These are phyloP conservation scores for Oscheius sp. DNA, from an alignment of 2,888 invertebrate genomes.

Conservation along the genomic window DNA sequence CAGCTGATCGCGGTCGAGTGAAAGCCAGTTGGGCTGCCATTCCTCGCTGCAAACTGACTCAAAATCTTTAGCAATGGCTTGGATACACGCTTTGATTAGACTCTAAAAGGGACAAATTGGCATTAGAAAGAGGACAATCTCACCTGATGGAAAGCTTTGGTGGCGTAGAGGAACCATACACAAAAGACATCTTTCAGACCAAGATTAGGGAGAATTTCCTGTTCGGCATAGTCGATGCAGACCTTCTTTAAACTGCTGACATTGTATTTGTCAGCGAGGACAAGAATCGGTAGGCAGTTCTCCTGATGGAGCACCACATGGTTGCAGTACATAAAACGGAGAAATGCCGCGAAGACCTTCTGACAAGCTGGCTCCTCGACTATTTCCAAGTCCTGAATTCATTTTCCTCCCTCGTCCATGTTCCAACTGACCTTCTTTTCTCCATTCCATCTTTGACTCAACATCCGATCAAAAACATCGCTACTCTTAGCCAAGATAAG, in stretches of 20 bases:
- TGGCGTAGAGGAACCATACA: slow-evolving; percentile 76
- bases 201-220: slow-evolving; percentile 73
- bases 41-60: slow-evolving; percentile 69
- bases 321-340: slow-evolving; percentile 75
- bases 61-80: slow-evolving; percentile 65
- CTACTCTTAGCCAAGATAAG: slow-evolving; percentile 75
- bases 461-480: slow-evolving; percentile 76
- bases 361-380: slow-evolving; percentile 74
- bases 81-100: slow-evolving; percentile 65
- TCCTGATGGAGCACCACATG: slow-evolving; percentile 74
- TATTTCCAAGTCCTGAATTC: slow-evolving; percentile 70
- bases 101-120: slow-evolving; percentile 36
- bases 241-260: slow-evolving; percentile 74
- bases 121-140: neutral
- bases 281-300: slow-evolving; percentile 74
- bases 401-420: too few relatives aligned
- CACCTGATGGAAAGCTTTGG: slow-evolving; percentile 72
- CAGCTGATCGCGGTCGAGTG: slow-evolving; percentile 74
- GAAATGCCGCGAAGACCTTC: slow-evolving; percentile 74
- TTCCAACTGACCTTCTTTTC: slow-evolving; percentile 60
- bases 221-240: slow-evolving; percentile 74
- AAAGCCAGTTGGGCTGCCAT: slow-evolving; percentile 73
- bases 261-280: slow-evolving; percentile 76
- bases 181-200: slow-evolving; percentile 75
- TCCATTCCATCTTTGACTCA: slow-evolving; percentile 74